Conservation (phyloP, 2,113 vertebrate species). For the Planiliza haematocheilus region DNA sequence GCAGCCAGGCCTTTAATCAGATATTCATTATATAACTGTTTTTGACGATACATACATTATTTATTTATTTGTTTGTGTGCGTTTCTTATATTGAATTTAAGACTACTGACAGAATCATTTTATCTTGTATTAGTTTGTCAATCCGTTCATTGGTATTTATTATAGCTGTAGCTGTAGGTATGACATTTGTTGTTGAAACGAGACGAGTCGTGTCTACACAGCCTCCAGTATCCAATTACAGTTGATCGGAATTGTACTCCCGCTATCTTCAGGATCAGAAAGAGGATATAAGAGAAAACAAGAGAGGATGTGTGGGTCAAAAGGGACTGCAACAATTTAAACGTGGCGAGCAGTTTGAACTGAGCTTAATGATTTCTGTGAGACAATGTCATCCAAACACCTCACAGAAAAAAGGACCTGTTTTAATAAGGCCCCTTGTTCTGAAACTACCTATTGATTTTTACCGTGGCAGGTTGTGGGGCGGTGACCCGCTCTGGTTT, state of each 20-base stretch:
- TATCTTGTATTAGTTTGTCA: too few species aligned
- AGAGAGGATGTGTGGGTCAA: conserved; percentile 61
- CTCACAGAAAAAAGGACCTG: conserved; percentile 67
- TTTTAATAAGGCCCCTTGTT: conserved; percentile 84
- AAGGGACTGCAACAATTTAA: conserved; percentile 74
- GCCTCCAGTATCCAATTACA: conserved; percentile 33
- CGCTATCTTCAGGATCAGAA: conserved; percentile 59
- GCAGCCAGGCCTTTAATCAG: too few species aligned
- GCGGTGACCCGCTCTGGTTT: conserved; percentile 70
- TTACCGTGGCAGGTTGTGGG: conserved; percentile 72
- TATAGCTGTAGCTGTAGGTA: neutral
- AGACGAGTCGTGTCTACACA: conserved; percentile 22
- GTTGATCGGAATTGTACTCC: conserved; percentile 37
- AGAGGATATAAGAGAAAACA: conserved; percentile 55
- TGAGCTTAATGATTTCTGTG: conserved; percentile 77
- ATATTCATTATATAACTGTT: too few species aligned
- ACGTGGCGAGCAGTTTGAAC: conserved; percentile 64
- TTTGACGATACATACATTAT: too few species aligned
- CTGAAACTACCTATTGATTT: conserved; percentile 87
- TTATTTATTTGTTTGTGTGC: too few species aligned
- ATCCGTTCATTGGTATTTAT: neutral
- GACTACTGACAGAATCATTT: too few species aligned
- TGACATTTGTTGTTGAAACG: conserved; percentile 12
- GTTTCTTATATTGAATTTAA: too few species aligned
- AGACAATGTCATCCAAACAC: conserved; percentile 77